phyloP scores from a whole-genome alignment of 2,797 vertebrate species.

The Ctenopoma kingsleyae region DNA sequence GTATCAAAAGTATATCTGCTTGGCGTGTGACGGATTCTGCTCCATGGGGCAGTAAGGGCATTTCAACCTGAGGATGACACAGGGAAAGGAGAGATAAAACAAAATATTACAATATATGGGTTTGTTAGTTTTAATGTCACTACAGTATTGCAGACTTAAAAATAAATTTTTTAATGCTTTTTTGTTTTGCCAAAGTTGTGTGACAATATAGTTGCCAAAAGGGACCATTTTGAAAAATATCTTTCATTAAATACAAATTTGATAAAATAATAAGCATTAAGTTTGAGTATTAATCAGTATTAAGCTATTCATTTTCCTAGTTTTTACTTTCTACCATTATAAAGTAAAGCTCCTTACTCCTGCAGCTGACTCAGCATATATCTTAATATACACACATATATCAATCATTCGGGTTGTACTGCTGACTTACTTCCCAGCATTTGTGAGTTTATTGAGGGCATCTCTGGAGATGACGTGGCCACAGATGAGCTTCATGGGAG shows the following conservation, averaged over 20 bases:
- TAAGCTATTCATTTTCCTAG: no score
- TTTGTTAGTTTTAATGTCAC: not conserved
- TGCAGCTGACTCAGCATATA: no score
- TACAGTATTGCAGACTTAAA: not conserved
- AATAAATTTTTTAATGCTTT: not conserved
- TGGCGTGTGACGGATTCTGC: constrained; percentile 93
- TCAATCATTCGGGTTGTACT: not conserved
- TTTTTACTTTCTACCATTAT: no score
- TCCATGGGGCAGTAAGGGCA: constrained; percentile 96
- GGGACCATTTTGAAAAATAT: no score
- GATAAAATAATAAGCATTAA: no score
- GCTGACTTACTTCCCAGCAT: constrained; percentile 89
- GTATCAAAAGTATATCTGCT: constrained; percentile 93
- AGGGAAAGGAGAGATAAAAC: not conserved
- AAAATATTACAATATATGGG: not conserved
- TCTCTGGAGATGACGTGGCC: constrained; percentile 94
- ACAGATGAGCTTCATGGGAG: constrained; percentile 95
- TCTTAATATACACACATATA: no score
- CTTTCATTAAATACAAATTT: no score
- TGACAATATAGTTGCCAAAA: no score
- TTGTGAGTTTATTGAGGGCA: constrained; percentile 95
- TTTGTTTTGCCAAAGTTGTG: no score
- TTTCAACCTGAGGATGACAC: constrained; percentile 86
- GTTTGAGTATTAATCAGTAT: no score
- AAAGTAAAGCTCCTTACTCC: no score